Conservation (phyloP, 2,797 vertebrate genomes). For the Bufotes viridis region DNA sequence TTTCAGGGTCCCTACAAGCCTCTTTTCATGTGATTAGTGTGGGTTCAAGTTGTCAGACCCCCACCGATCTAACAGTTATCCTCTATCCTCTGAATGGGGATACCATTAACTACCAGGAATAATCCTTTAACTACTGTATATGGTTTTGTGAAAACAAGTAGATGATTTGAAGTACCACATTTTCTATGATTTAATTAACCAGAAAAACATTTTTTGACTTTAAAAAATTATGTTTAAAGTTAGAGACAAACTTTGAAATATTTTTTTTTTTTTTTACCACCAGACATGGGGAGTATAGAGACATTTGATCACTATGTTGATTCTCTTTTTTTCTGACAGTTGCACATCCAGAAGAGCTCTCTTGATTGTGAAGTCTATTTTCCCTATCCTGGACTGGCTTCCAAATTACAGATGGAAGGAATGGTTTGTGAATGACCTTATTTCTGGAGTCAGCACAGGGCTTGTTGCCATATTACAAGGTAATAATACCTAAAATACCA, state of each 20-base stretch:
- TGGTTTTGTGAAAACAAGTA: background rate
- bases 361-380: constrained; percentile 71
- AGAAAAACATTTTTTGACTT: background rate
- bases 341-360: constrained; percentile 76
- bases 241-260: background rate
- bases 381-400: constrained; percentile 84
- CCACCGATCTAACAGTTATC: too few relatives aligned
- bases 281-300: too few relatives aligned
- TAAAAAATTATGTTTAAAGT: background rate
- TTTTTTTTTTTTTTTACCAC: background rate
- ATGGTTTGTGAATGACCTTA: constrained; percentile 81
- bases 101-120: too few relatives aligned
- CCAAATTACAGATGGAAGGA: constrained; percentile 79
- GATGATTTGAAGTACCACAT: background rate
- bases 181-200: background rate
- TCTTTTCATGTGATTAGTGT: too few relatives aligned
- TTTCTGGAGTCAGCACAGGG: constrained; percentile 85
- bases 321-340: constrained; percentile 67
- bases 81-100: too few relatives aligned
- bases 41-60: too few relatives aligned
- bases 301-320: background rate
- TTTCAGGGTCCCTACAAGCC: too few relatives aligned
- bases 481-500: too few relatives aligned
- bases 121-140: background rate
- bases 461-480: constrained; percentile 85